These are phyloP conservation scores for Dicentrarchus labrax DNA, from an alignment of 2,113 vertebrate genomes.

Conservation along the genomic window DNA sequence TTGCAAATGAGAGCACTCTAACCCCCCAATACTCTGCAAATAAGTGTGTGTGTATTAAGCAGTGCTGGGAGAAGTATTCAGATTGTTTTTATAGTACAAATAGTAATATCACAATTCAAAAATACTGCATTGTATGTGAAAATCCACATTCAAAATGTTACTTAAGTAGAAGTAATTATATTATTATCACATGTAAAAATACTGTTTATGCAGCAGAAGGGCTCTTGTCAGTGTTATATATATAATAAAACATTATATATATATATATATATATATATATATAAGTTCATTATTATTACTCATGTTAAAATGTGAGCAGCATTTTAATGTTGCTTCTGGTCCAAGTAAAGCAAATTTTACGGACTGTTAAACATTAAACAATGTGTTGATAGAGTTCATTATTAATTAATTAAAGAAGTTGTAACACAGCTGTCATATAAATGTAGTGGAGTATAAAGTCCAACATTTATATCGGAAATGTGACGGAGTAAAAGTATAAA, in stretches of 20 bases:
- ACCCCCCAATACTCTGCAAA: conserved; percentile 25
- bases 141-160: background rate
- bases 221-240: background rate
- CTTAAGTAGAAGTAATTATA: too few species aligned
- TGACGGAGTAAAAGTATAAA: background rate
- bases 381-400: background rate
- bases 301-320: background rate
- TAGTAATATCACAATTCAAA: background rate
- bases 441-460: background rate
- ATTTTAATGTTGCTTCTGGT: background rate
- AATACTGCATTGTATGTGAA: background rate
- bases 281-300: background rate
- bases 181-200: background rate
- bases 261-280: background rate
- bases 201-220: background rate
- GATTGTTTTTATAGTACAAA: background rate
- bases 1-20: conserved; percentile 61
- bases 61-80: background rate
- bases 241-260: background rate
- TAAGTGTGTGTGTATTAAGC: background rate
- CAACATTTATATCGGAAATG: background rate
- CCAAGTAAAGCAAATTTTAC: background rate
- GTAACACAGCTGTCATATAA: background rate
- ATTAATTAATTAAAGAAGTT: background rate
- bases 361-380: background rate